Evolutionary conservation across 2,113 vertebrate species (phyloP).

Genomic region (Myotis davidii): DNA sequence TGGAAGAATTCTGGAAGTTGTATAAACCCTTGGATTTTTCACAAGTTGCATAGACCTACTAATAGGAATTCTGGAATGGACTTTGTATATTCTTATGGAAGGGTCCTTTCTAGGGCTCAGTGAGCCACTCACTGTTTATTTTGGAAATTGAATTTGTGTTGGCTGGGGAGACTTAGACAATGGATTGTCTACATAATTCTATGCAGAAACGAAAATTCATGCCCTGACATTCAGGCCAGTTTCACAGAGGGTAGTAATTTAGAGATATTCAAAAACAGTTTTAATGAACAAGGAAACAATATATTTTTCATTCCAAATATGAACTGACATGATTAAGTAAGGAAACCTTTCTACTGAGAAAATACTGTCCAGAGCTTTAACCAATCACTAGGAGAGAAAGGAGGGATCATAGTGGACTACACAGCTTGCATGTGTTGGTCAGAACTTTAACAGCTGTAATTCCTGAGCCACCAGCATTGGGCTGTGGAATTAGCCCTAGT

Average conservation of each 20-base stretch:
- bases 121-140: neutral
- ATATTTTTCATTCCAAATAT: slow-evolving; percentile 60
- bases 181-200: neutral
- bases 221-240: neutral
- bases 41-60: neutral
- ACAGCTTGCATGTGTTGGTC: neutral
- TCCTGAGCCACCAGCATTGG: rapidly evolving
- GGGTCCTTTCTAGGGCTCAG: neutral
- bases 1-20: neutral
- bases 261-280: slow-evolving; percentile 37
- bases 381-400: neutral
- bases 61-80: neutral
- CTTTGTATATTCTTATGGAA: neutral
- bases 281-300: slow-evolving; percentile 36
- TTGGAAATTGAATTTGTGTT: neutral
- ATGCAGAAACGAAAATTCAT: neutral
- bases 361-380: slow-evolving; percentile 1
- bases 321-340: neutral
- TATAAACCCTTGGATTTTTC: neutral
- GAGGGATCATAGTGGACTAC: neutral
- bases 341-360: slow-evolving; percentile 50
- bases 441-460: neutral
- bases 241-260: slow-evolving; percentile 12
- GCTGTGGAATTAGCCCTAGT: neutral
- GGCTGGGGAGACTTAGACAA: neutral